Evolutionary conservation across 2,888 invertebrate species (phyloP).

Genomic region (Drosophila subsilvestris): DNA sequence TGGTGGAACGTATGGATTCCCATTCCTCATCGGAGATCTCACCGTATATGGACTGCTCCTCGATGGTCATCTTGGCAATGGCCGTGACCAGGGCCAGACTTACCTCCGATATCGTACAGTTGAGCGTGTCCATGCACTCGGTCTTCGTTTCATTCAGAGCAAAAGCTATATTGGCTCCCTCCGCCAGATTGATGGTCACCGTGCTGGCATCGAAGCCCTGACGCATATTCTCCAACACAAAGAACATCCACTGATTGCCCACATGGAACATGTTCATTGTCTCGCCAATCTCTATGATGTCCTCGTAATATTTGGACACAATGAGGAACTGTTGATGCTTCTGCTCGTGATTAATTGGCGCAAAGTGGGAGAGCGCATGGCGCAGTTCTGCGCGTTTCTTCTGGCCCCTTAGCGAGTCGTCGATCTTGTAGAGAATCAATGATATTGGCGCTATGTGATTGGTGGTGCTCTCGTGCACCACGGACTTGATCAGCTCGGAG

Average conservation of each 20-base stretch:
- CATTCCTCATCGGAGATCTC: slow-evolving; percentile 94
- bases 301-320: slow-evolving; percentile 83
- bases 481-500: slow-evolving; percentile 77
- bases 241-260: slow-evolving; percentile 92
- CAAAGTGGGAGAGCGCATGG: slow-evolving; percentile 69
- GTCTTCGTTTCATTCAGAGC: slow-evolving; percentile 88
- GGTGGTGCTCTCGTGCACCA: slow-evolving; percentile 79
- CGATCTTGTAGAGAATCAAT: slow-evolving; percentile 80
- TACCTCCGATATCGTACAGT: slow-evolving; percentile 89
- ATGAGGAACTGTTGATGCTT: slow-evolving; percentile 79
- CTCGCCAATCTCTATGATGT: slow-evolving; percentile 89
- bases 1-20: slow-evolving; percentile 90
- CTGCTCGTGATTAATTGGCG: slow-evolving; percentile 53
- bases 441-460: slow-evolving; percentile 81
- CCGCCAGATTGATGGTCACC: slow-evolving; percentile 86
- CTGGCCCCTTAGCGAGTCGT: slow-evolving; percentile 74
- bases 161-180: slow-evolving; percentile 93
- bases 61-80: slow-evolving; percentile 88
- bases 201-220: slow-evolving; percentile 84
- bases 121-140: slow-evolving; percentile 87
- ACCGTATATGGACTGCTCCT: slow-evolving; percentile 89
- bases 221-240: slow-evolving; percentile 87
- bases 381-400: slow-evolving; percentile 73
- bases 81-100: slow-evolving; percentile 88
- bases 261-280: slow-evolving; percentile 88